phyloP scores from a whole-genome alignment of 2,113 vertebrate genomes.

The Alosa alosa region DNA sequence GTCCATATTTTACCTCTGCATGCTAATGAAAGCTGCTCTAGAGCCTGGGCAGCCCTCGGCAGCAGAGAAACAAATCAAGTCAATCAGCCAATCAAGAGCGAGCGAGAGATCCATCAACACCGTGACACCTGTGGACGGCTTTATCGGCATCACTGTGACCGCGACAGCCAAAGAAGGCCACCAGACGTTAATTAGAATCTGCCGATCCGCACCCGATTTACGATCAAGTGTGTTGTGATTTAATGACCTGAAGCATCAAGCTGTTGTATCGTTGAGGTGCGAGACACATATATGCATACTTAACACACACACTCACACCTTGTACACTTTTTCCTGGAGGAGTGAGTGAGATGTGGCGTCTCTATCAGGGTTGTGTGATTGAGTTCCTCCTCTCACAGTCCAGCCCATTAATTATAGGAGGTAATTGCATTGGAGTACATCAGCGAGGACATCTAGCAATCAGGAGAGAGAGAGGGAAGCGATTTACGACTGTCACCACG shows the following conservation, averaged over 20 bases:
- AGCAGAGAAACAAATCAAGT: slow-evolving; percentile 3
- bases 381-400: slow-evolving; percentile 16
- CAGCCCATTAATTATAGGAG: slow-evolving; percentile 29
- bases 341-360: background rate
- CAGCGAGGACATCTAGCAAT: slow-evolving; percentile 40
- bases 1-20: background rate
- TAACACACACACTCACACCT: background rate
- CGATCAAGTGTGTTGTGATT: slow-evolving; percentile 32
- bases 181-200: slow-evolving; percentile 32
- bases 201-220: slow-evolving; percentile 14
- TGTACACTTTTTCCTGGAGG: background rate
- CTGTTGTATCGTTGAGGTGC: background rate
- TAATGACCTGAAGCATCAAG: slow-evolving; percentile 21
- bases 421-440: slow-evolving; percentile 33
- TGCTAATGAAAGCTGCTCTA: background rate
- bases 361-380: slow-evolving; percentile 16
- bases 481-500: slow-evolving; percentile 15
- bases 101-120: background rate
- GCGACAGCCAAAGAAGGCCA: background rate
- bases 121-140: background rate
- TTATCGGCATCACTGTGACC: background rate
- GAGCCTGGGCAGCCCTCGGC: background rate
- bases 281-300: background rate
- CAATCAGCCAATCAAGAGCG: background rate
- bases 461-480: background rate